Evolutionary conservation across 2,888 invertebrate genomes (phyloP), one percentile per base, ranked within the genome.

Genomic region (Beris chalybata): DNA sequence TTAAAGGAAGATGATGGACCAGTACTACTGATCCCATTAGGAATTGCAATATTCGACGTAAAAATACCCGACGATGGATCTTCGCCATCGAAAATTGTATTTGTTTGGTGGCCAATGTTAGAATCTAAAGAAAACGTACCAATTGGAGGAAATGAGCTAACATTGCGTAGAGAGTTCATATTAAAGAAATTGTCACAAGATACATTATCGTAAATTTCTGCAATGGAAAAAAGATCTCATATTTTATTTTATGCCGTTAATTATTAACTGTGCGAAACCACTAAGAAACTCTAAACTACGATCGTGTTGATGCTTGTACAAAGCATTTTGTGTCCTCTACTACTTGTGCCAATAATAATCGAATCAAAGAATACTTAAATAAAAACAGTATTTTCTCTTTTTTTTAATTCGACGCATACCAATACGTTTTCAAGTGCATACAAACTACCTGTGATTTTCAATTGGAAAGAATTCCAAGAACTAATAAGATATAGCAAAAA

Each of bases 91-190:
- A 79, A 80, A 73, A 77, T 78, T 22, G 54, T 56, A 31, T 15
- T 30, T 29, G 64, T 29, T 55, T 53, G 47, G 5, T 44, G 48
- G 55, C 67, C 65, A 29, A 57, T 67, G 43, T 58, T 63, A 64
- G 71, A 69, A 45, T 81, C 81, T 66, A 81, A 73, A 68, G 81
- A 78, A 73, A 81, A 81, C 50, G 81, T 81, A 68, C 81, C 81
- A 72, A 81, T 81, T 65, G 79, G 79, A 67, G 81, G 81, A 75
- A 81, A 81, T 68, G 76, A 77, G 70, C 76, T 79, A 73, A 79
- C 72, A 71, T 79, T 80, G 70, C 78, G 79, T 74, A 80, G 78
- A 72, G 79, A 76, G 73, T 77, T 79, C 76, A 80, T 78, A 72
- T 80, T 80, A 73, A 79, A 79, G 70, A 74, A 77, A 69, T 75